Evolutionary conservation across 92 coral and sea anemone genomes (phyloP).

Genomic region (Zoanthus sansibaricus): DNA sequence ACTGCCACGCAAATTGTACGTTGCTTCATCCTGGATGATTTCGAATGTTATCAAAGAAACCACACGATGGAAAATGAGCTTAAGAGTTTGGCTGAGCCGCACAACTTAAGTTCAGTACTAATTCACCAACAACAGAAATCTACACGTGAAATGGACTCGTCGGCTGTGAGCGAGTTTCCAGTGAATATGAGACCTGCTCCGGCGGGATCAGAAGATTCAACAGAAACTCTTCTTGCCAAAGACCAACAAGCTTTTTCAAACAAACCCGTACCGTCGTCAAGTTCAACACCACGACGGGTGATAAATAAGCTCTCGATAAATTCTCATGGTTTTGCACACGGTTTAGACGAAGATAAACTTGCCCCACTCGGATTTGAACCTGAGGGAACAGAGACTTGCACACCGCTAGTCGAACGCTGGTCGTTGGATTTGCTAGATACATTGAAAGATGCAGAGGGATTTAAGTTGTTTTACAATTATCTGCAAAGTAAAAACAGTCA

Average conservation of each 20-base stretch:
- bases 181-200: conserved; percentile 93
- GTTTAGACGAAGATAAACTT: conserved; percentile 80
- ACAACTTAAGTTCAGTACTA: conserved; percentile 52
- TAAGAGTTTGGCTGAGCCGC: conserved; percentile 48
- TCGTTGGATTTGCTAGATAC: conserved; percentile 73
- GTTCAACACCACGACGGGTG: conserved; percentile 83
- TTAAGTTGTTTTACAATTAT: conserved; percentile 80
- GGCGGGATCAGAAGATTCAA: conserved; percentile 91
- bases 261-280: conserved; percentile 68
- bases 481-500: conserved; percentile 76
- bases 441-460: conserved; percentile 82
- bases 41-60: conserved; percentile 61
- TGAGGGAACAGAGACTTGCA: conserved; percentile 93
- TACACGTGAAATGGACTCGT: conserved; percentile 86
- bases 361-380: conserved; percentile 99
- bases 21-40: conserved; percentile 75
- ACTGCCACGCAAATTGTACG: conserved; percentile 71
- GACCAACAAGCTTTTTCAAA: conserved; percentile 56
- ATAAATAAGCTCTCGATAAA: conserved; percentile 68
- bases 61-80: conserved; percentile 75
- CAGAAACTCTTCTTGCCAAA: conserved; percentile 73
- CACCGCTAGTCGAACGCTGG: conserved; percentile 89
- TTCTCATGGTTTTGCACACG: conserved; percentile 65
- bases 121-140: conserved; percentile 71
- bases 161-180: conserved; percentile 54